phyloP scores from a whole-genome alignment of 23 tunicate species.

The Halocynthia roretzi region DNA sequence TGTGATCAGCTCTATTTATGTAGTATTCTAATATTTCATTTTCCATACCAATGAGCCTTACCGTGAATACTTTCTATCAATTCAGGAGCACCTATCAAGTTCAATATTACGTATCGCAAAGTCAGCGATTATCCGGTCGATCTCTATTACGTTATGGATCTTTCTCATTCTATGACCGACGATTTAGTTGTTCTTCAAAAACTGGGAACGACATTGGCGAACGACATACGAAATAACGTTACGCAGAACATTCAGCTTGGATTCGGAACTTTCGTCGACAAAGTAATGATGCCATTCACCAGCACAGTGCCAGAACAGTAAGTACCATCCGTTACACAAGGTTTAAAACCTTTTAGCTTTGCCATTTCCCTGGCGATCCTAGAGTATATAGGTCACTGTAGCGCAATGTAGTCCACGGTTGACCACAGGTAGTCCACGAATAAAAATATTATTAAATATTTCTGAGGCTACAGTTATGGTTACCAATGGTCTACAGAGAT shows the following conservation, averaged over 20 bases:
- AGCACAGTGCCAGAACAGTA: slow-evolving; percentile 30
- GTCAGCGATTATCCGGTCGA: slow-evolving; percentile 34
- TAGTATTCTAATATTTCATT: too few relatives aligned
- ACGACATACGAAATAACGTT: slow-evolving; percentile 44
- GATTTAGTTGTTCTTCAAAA: slow-evolving; percentile 24
- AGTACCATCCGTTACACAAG: background rate
- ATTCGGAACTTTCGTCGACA: slow-evolving; percentile 88
- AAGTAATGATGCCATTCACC: slow-evolving; percentile 64
- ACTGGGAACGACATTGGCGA: slow-evolving; percentile 52
- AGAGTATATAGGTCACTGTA: too few relatives aligned
- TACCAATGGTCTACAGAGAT: too few relatives aligned
- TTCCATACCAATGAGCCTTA: too few relatives aligned
- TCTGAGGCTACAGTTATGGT: too few relatives aligned
- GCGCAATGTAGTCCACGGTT: too few relatives aligned
- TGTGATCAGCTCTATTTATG: too few relatives aligned
- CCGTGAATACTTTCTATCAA: background rate
- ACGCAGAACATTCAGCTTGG: slow-evolving; percentile 63
- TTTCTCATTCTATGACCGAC: slow-evolving; percentile 44
- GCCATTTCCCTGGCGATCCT: too few relatives aligned
- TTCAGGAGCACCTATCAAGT: slow-evolving; percentile 23
- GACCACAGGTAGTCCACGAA: too few relatives aligned
- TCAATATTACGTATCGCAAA: slow-evolving; percentile 20
- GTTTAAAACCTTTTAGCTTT: too few relatives aligned
- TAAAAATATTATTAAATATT: too few relatives aligned
- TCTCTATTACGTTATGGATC: slow-evolving; percentile 43